phyloP scores from a whole-genome alignment of 2,113 vertebrate genomes.

The Vidua macroura region DNA sequence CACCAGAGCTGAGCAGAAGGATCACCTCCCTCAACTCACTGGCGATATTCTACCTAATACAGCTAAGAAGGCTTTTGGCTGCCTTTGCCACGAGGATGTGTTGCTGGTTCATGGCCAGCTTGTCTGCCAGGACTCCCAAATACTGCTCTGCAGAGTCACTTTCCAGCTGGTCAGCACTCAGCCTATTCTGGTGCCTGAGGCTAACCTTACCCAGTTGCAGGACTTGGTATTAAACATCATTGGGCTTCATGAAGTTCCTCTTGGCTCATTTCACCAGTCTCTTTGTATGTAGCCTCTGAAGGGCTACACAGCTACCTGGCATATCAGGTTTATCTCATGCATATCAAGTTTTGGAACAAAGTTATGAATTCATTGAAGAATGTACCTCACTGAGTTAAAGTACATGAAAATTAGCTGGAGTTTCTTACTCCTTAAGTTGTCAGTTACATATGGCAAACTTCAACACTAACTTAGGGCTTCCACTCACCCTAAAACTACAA shows the following conservation, averaged over 20 bases:
- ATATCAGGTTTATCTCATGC: neutral
- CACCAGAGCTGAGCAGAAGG: neutral
- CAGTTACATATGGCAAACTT: neutral
- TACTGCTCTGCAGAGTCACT: neutral
- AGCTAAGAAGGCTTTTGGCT: neutral
- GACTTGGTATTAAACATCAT: neutral
- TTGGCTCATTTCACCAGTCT: neutral
- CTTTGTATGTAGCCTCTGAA: neutral
- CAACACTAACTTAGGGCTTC: neutral
- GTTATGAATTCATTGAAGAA: neutral
- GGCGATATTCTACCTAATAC: neutral
- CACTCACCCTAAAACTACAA: neutral
- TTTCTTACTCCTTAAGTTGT: neutral
- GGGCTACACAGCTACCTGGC: neutral
- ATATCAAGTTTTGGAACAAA: neutral
- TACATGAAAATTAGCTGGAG: neutral
- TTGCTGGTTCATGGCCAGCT: neutral
- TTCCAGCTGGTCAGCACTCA: neutral
- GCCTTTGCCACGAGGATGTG: neutral
- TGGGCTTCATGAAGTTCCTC: neutral
- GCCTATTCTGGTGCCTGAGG: neutral
- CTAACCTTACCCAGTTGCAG: neutral
- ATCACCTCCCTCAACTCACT: neutral
- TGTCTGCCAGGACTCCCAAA: neutral
- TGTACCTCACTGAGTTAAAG: neutral